Conservation (phyloP, 2,797 vertebrate genomes). For the Acipenser transmontanus region DNA sequence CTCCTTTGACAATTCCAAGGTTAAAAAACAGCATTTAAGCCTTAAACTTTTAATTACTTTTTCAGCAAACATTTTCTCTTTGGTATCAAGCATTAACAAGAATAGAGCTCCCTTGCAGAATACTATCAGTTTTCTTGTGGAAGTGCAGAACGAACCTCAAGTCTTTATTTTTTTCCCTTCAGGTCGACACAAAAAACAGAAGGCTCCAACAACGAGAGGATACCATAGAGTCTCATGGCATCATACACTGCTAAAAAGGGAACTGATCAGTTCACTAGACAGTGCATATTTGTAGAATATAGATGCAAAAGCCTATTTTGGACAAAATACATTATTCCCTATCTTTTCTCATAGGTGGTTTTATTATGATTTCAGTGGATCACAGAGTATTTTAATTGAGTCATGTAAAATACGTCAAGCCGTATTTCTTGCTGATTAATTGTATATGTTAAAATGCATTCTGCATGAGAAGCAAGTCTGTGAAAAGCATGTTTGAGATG, state of each 20-base stretch:
- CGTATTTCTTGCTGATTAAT: background rate
- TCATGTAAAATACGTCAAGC: background rate
- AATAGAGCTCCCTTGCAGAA: no score
- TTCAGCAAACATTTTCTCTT: no score
- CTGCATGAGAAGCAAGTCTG: background rate
- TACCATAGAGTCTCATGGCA: constrained; percentile 26
- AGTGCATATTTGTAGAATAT: constrained; percentile 43
- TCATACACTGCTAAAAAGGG: constrained; percentile 22
- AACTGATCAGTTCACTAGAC: constrained; percentile 30
- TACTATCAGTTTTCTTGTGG: no score
- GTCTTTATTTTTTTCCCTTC: constrained; percentile 3
- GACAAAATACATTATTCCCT: constrained; percentile 50
- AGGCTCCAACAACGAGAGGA: constrained; percentile 18
- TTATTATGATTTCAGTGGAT: constrained; percentile 50
- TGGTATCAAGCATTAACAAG: no score
- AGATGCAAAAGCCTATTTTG: constrained; percentile 39
- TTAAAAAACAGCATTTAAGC: no score
- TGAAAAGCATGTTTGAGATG: no score
- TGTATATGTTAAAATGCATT: background rate
- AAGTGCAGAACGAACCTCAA: background rate
- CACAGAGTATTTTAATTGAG: constrained; percentile 39
- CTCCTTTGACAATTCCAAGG: no score
- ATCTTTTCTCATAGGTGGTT: constrained; percentile 44
- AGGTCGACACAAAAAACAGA: constrained; percentile 20
- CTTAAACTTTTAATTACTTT: no score